Base-by-base conservation (phyloP, 2,797 vertebrate genomes). In the Labroides dimidiatus region DNA sequence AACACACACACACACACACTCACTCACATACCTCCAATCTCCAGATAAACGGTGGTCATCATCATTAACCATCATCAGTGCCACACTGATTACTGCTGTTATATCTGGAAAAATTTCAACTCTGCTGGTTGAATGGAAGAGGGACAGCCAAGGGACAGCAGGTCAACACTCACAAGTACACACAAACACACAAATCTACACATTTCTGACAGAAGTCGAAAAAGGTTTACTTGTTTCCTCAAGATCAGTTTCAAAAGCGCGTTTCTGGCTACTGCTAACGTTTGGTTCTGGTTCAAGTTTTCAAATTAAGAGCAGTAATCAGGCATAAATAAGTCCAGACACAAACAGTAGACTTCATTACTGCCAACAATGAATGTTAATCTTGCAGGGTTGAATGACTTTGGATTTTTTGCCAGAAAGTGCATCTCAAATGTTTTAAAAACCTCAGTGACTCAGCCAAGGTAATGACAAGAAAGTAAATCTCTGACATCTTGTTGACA, bases 61-160 rank as follows among this genome's bases (percentile, higher is more conserved):
- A 90, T 85, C 86, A 91, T 94, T 91, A 88, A 88, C 72, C 69
- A 71, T 89, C 82, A 89, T 91, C 80, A 91, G 65, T 87, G 88
- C 78, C 63, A 51, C 45, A 54, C 64, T 64, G 66, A 90, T 89
- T 86, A 74, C 76, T 54, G 68, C 69, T 67, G 80, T 83, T 90
- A 81, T 86, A 77, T 86, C 82, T 89, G 88, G 85, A 75, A 21
- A 77, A 55, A 47, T 60, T 51, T 82, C 68, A 70, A n/a, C 41
- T 47, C 16, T 0, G 20, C 33, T 54, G 67, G 65, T 75, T 63
- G 44, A 70, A 43, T 61, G 64, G 51, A 44, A 49, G 69, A 59
- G 52, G 72, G 63, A 84, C 75, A 75, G 73, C 77, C 64, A 86
- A 81, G 63, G 64, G 71, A 82, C 77, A 81, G 58, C 48, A 56